Evolutionary conservation across 2,888 invertebrate species (phyloP).

Genomic region (Campoplex capitator): DNA sequence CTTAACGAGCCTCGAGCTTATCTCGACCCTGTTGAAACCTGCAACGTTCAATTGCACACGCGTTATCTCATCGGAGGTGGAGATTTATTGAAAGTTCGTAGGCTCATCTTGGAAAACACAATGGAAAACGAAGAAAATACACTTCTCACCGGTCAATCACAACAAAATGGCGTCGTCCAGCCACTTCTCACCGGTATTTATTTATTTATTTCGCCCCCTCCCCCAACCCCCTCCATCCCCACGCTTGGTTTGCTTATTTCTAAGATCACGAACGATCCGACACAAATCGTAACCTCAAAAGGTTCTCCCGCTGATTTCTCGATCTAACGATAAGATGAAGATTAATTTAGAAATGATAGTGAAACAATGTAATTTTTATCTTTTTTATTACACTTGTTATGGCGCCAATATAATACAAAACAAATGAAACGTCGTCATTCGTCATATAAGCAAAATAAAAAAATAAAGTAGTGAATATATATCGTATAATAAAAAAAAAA

Average conservation of each 20-base stretch:
- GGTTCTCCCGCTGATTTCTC: conserved; percentile 23
- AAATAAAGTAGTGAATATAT: not conserved
- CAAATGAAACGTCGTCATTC: not conserved
- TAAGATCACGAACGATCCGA: conserved; percentile 3
- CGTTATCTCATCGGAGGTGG: conserved; percentile 30
- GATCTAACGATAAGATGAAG: not conserved
- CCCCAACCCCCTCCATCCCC: not conserved
- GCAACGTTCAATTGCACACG: conserved; percentile 4
- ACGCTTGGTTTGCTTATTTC: not conserved
- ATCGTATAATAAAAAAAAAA: not conserved
- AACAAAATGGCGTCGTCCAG: conserved; percentile 94
- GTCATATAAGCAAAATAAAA: not conserved
- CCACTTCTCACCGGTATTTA: conserved; percentile 93
- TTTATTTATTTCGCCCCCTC: conserved; percentile 40
- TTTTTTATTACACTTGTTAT: not conserved
- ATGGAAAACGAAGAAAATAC: conserved; percentile 64
- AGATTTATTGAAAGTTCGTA: conserved; percentile 15
- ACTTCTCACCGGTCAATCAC: conserved; percentile 83
- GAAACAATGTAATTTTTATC: not conserved
- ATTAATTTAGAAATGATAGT: not conserved
- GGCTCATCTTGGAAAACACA: conserved; percentile 33
- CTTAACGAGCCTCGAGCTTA: conserved; percentile 2
- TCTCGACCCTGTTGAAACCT: not conserved
- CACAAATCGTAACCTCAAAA: conserved; percentile 51
- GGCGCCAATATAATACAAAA: not conserved